A percentile compares a stretch with the other conserved stretches of the same genome.
Conservation (phyloP, 2,113 vertebrate genomes). For the Pygoscelis adeliae region DNA sequence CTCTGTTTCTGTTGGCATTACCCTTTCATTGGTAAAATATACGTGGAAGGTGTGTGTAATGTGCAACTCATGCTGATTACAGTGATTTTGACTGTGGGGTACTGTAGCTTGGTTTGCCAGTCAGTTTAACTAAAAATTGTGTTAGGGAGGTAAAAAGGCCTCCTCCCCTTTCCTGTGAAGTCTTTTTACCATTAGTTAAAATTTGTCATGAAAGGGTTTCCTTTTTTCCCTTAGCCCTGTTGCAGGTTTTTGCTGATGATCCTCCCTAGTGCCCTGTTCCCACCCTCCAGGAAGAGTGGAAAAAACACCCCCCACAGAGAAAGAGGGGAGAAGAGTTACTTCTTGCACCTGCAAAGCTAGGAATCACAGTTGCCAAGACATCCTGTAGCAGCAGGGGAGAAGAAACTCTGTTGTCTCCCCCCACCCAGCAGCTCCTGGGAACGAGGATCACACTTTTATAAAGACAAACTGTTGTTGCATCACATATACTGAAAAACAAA, state of each 20-base stretch:
- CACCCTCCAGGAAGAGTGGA: neutral
- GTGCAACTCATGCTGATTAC: neutral
- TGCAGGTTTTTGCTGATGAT: neutral
- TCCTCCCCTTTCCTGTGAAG: neutral
- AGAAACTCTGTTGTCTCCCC: neutral
- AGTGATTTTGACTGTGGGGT: neutral
- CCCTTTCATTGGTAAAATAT: neutral
- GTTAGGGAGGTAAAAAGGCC: neutral
- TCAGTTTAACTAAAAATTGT: neutral
- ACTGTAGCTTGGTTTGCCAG: neutral
- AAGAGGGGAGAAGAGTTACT: neutral
- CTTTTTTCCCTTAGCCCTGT: neutral
- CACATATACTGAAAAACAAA: slow-evolving; percentile 34
- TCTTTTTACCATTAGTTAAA: neutral
- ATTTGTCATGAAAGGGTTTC: neutral
- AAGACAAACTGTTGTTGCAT: slow-evolving; percentile 1
- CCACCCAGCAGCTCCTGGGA: neutral
- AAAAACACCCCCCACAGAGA: neutral
- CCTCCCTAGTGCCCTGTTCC: neutral
- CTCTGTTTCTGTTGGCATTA: neutral
- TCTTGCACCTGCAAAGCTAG: neutral
- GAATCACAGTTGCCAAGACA: neutral
- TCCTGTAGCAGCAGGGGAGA: neutral
- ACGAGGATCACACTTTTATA: neutral
- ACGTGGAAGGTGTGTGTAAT: neutral